Base-by-base conservation (phyloP, 2,888 invertebrate genomes). In the Trypoxylon attenuatum region DNA sequence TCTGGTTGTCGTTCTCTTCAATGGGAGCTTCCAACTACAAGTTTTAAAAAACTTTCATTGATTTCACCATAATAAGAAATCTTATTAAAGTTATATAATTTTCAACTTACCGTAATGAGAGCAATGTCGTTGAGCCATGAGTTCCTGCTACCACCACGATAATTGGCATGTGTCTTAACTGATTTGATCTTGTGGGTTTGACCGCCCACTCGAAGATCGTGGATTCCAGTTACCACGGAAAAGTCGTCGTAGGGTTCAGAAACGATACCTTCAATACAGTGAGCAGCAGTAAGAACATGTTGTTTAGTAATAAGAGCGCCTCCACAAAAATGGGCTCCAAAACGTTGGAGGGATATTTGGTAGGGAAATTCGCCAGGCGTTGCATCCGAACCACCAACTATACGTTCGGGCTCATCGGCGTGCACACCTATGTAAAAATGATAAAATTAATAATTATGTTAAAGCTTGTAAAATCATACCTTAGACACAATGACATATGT, bases 311-410 rank as follows among this genome's bases (percentile, higher is more conserved):
- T 21, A 10, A 43, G 8, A 13, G 2, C n/a, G 5, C 43, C 43
- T 8, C 43, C 43, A n/a, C 43, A 43, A 13, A 43, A 3, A 13
- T 43, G 43, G 2, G 6, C 2, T n/a, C 43, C 43, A 10, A 22
- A 10, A n/a, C 77, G 73, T 66, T 78, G 82, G 54, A 89, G 56
- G 0, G 89, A 88, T 0, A 88, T 85, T 42, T 88, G 88, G 68
- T 87, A 88, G 23, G 67, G 59, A 2, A 62, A 69, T 51, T 69
- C 66, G 49, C 87, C 86, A 5, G 85, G 83, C 0, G 13, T 46
- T 1, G 88, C 88, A 2, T 87, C 53, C 0, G 63, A 42, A 10
- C 80, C 80, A 38, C 73, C 69, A 27, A 76, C 76, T 10, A 81
- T 74, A 5, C 72, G 73, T 21, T 21, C 5, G 5, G 43, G 43